Evolutionary conservation across 2,113 vertebrate species (phyloP).

Genomic region (Eidolon helvum): DNA sequence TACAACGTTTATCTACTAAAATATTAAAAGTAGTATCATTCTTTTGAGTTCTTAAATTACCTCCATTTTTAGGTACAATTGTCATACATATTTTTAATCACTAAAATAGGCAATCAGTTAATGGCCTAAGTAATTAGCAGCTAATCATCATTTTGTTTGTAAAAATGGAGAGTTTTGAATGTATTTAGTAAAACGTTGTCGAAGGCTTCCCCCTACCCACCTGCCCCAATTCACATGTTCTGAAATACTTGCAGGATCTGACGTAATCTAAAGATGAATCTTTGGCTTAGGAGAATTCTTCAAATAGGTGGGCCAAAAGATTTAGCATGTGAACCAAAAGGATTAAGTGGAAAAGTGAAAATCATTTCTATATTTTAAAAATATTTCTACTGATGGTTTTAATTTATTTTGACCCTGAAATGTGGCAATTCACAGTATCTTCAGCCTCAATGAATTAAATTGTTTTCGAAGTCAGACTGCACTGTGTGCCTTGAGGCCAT

Average conservation of each 20-base stretch:
- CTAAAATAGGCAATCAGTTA: conserved; percentile 48
- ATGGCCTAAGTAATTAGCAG: conserved; percentile 30
- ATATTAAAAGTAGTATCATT: neutral
- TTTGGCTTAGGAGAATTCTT: neutral
- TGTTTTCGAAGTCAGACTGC: conserved; percentile 3
- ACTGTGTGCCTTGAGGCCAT: neutral
- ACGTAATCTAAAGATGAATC: neutral
- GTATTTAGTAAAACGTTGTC: conserved; percentile 38
- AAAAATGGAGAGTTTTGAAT: conserved; percentile 25
- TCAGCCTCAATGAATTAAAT: conserved; percentile 8
- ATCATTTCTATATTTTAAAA: neutral
- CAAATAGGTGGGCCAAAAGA: neutral
- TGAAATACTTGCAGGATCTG: neutral
- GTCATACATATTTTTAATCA: conserved; percentile 17
- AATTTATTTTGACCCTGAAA: neutral
- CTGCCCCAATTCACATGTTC: neutral
- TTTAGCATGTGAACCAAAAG: neutral
- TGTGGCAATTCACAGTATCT: neutral
- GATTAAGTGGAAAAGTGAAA: conserved; percentile 13
- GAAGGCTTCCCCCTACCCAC: neutral
- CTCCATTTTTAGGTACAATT: conserved; percentile 20
- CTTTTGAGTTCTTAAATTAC: conserved; percentile 4
- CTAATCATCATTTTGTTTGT: conserved; percentile 47
- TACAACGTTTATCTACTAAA: neutral
- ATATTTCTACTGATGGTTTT: neutral